These are phyloP conservation scores for Epiblema foenella DNA, from an alignment of 2,888 invertebrate species.

Conservation along the genomic window DNA sequence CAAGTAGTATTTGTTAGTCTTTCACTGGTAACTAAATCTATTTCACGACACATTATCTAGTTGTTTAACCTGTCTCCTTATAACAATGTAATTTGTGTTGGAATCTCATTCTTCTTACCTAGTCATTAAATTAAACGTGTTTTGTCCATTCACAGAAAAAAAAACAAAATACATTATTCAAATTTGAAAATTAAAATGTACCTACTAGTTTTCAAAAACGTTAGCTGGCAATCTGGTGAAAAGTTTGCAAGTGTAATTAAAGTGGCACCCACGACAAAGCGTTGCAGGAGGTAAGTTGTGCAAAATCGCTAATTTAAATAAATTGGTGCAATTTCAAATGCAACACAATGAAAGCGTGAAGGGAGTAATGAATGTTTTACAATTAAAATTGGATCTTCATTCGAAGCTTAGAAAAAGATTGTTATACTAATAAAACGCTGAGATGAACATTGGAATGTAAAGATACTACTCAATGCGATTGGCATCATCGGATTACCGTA, in stretches of 20 bases:
- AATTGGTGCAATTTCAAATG: slow-evolving; percentile 29
- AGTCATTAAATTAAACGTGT: no score
- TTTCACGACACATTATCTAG: no score
- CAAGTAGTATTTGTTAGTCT: no score
- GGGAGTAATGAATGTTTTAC: slow-evolving; percentile 24
- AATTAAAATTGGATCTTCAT: slow-evolving; percentile 6
- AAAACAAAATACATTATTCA: not conserved
- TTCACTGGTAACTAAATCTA: no score
- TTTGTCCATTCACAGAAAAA: no score
- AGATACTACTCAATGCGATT: no score
- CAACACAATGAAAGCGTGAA: slow-evolving; percentile 37
- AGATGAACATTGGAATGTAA: not conserved
- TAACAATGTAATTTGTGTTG: no score
- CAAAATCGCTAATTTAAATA: slow-evolving; percentile 29
- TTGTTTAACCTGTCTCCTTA: no score
- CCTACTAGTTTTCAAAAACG: not conserved
- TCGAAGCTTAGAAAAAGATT: slow-evolving; percentile 1
- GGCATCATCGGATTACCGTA: no score
- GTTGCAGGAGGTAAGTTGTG: slow-evolving; percentile 28
- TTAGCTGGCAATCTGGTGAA: not conserved
- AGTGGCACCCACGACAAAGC: not conserved
- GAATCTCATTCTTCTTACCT: no score
- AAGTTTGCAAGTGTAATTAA: not conserved
- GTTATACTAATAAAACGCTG: not conserved
- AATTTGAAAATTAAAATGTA: not conserved